Evolutionary conservation across 2,113 vertebrate species (phyloP), one percentile per base, ranked within the genome.

Genomic region (Neotragus pygmaeus): DNA sequence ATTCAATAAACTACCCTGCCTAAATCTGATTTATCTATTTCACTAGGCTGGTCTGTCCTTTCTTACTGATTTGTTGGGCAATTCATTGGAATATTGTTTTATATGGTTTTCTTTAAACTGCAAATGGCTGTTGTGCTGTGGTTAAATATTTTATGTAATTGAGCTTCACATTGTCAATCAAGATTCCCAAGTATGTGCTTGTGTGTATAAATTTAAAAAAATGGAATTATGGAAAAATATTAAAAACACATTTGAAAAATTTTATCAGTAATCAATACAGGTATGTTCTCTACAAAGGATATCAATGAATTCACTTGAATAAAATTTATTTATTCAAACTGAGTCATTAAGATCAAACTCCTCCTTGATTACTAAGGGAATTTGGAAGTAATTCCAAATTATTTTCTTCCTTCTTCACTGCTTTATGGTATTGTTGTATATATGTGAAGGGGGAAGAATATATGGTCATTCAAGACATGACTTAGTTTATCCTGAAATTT

Each of bases 1-100:
- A 99, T 99, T 99, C 99, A 99, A 99, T 99, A 99, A 99, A 99
- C 98, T 98, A 98, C 98, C 98, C 97, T 97, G 98, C 98, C 98
- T 98, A 99, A 99, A 99, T 99, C 99, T 99, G 99, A 99, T 99
- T 99, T 99, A 99, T 99, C 99, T 99, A 98, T 99, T 99, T 99
- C 99, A 98, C 99, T 98, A 98, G 96, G 99, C 98, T 98, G 98
- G 99, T 98, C 99, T 99, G 99, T 99, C 99, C 99, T 99, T 99
- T 99, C 98, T 99, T 98, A 98, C 99, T 98, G 98, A 99, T 99
- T 98, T 98, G 98, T 96, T 98, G 98, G 98, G 98, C 98, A 98
- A 99, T 99, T 99, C 99, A 99, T 99, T 99, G 99, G 98, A 98
- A 98, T 98, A 98, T 90, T 96, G 88, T 96, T 97, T 91, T 97